These are phyloP conservation scores for Garra rufa DNA, from an alignment of 2,113 vertebrate genomes.

Conservation along the genomic window DNA sequence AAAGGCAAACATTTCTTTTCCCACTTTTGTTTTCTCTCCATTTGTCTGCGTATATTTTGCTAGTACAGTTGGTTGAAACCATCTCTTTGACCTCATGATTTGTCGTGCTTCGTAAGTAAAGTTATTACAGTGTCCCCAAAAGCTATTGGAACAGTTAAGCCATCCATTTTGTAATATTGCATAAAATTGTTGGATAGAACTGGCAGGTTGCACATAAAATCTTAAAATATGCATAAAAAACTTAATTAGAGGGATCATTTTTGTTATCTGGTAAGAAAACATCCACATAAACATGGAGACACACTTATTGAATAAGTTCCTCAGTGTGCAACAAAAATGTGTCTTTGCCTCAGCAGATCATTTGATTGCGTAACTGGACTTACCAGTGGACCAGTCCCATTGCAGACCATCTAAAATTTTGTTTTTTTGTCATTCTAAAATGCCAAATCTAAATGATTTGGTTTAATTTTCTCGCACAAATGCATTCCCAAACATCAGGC, in stretches of 20 bases:
- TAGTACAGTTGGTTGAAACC: not conserved
- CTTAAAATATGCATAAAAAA: not conserved
- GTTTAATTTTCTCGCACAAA: not conserved
- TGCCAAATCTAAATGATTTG: not conserved
- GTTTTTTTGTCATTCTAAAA: not conserved
- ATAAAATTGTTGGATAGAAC: not conserved
- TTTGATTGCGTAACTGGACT: not conserved
- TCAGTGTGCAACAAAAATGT: not conserved
- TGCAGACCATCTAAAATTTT: not conserved
- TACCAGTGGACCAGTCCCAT: not conserved
- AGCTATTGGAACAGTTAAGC: not conserved
- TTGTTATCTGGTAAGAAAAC: not conserved
- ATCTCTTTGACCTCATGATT: not conserved
- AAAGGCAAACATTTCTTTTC: no score
- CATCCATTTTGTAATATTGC: not conserved
- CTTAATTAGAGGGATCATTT: not conserved
- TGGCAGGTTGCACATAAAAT: not conserved
- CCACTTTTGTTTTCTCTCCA: not conserved
- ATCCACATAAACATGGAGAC: not conserved
- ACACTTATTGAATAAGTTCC: not conserved
- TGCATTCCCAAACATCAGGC: not conserved
- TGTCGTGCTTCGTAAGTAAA: not conserved
- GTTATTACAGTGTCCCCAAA: not conserved
- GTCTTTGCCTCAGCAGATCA: not conserved
- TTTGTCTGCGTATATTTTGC: not conserved